Percentiles rank a stretch among this genome's conserved stretches.
phyloP scores from a whole-genome alignment of 2,113 vertebrate species.

The Craseonycteris thonglongyai region DNA sequence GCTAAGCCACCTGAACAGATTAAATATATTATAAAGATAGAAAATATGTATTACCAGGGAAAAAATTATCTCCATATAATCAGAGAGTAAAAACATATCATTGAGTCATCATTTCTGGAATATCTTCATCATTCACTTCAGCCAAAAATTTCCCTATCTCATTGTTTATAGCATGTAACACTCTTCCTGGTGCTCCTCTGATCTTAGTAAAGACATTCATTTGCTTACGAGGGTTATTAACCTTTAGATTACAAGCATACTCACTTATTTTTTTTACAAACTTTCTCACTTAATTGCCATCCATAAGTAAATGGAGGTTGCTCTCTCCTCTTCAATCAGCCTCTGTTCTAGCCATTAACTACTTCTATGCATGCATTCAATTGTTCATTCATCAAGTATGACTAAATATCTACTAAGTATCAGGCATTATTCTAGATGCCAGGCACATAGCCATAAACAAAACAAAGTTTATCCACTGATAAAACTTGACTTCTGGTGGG shows the following conservation, averaged over 20 bases:
- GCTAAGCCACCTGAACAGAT: not conserved
- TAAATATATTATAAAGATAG: not conserved
- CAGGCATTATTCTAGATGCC: not conserved
- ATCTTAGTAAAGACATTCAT: not conserved
- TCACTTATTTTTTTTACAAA: not conserved
- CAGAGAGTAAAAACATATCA: not conserved
- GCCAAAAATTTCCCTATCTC: not conserved
- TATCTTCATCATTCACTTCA: not conserved
- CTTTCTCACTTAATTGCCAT: not conserved
- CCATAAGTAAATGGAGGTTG: not conserved
- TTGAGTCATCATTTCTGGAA: not conserved
- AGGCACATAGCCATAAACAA: not conserved
- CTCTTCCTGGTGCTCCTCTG: not conserved
- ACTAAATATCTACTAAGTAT: not conserved
- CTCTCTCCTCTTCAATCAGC: not conserved
- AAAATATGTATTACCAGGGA: not conserved
- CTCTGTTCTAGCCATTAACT: not conserved
- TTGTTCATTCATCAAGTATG: not conserved
- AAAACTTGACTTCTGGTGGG: not conserved
- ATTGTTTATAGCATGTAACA: not conserved
- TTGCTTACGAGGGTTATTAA: not conserved
- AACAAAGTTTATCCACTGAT: not conserved
- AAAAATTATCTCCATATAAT: not conserved
- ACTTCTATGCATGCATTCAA: not conserved
- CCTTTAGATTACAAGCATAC: not conserved